Conservation (phyloP, 2,113 vertebrate species). For the Hyperopisus bebe region DNA sequence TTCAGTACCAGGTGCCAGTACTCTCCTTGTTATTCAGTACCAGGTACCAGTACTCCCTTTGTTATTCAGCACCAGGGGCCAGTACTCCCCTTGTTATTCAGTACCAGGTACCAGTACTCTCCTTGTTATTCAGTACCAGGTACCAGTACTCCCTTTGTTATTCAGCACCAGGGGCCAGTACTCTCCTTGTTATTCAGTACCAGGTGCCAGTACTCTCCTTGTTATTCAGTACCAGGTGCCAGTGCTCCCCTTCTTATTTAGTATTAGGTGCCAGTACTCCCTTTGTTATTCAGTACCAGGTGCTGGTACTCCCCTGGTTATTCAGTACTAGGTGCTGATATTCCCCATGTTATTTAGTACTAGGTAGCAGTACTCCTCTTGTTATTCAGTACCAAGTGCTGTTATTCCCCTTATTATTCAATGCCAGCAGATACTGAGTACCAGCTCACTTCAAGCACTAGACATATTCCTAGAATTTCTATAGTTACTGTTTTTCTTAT, state of each 20-base stretch:
- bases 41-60: not conserved
- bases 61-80: not conserved
- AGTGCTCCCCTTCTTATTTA: not conserved
- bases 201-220: not conserved
- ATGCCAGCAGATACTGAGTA: not conserved
- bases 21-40: not conserved
- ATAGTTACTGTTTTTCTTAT: not conserved
- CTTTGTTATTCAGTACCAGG: not conserved
- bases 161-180: not conserved
- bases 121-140: not conserved
- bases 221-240: not conserved
- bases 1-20: not conserved
- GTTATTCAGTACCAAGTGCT: not conserved
- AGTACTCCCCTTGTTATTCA: not conserved
- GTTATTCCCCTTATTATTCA: not conserved
- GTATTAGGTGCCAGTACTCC: not conserved
- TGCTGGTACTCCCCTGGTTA: not conserved
- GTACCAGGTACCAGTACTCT: not conserved
- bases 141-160: not conserved
- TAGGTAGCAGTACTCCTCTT: fast-evolving
- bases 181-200: not conserved
- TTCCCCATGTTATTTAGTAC: not conserved
- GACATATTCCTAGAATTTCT: not conserved
- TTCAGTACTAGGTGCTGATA: not conserved
- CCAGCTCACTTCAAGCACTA: not conserved